Evolutionary conservation across 1,140 invertebrate genomes (phyloP).

Genomic region (Nautilus pompilius): DNA sequence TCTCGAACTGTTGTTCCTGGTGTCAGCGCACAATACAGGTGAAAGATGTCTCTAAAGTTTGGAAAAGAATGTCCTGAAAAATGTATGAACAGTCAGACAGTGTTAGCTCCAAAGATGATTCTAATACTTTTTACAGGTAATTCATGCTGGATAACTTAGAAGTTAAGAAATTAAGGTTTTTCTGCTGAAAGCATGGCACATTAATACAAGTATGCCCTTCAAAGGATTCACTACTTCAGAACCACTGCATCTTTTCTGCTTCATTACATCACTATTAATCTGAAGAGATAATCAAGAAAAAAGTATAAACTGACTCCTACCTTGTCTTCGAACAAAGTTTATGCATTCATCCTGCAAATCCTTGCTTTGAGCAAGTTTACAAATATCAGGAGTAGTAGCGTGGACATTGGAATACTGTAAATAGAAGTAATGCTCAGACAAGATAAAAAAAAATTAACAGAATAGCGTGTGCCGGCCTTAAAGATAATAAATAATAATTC

Average conservation of each 20-base stretch:
- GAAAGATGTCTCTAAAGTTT: conserved; percentile 72
- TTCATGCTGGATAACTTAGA: too few relatives aligned
- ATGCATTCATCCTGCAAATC: conserved; percentile 74
- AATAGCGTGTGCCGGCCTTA: too few relatives aligned
- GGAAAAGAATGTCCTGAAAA: conserved; percentile 61
- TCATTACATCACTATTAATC: too few relatives aligned
- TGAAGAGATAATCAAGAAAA: too few relatives aligned
- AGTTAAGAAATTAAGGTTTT: too few relatives aligned
- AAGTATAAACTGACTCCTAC: too few relatives aligned
- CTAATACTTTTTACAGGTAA: too few relatives aligned
- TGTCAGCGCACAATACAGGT: conserved; percentile 78
- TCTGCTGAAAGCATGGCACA: too few relatives aligned
- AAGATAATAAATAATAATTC: too few relatives aligned
- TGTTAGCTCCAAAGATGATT: background rate
- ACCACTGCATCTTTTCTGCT: too few relatives aligned
- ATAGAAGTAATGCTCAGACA: background rate
- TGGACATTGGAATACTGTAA: conserved; percentile 85
- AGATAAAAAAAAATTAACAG: conserved; percentile 8
- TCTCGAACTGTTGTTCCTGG: conserved; percentile 81
- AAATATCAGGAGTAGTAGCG: conserved; percentile 78
- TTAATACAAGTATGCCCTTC: too few relatives aligned
- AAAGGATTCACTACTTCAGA: too few relatives aligned
- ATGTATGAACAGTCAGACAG: conserved; percentile 8
- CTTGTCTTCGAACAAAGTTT: conserved; percentile 66
- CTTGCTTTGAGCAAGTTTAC: conserved; percentile 61